Evolutionary conservation across 2,113 vertebrate species (phyloP).

Genomic region (Excalfactoria chinensis): DNA sequence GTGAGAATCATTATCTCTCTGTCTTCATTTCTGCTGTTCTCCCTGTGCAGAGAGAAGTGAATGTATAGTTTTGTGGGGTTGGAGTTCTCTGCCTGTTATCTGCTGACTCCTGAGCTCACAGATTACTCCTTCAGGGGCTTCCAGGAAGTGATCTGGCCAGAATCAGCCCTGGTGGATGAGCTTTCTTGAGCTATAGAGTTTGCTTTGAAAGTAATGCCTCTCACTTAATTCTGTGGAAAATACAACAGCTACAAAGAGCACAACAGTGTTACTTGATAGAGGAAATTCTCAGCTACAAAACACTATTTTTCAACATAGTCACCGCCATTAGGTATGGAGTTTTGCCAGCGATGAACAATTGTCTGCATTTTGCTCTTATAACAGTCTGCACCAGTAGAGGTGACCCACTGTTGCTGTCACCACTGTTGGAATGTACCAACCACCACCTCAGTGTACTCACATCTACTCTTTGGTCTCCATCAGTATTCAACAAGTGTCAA

Average conservation of each 20-base stretch:
- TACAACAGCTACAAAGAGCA: not conserved
- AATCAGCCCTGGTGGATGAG: not conserved
- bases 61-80: rapidly evolving
- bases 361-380: no score
- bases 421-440: not conserved
- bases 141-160: not conserved
- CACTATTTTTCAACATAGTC: not conserved
- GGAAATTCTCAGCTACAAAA: not conserved
- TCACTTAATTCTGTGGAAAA: no score
- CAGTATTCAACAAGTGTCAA: not conserved
- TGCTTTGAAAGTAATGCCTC: not conserved
- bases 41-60: not conserved
- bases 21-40: not conserved
- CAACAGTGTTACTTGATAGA: not conserved
- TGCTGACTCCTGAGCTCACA: not conserved
- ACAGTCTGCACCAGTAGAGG: no score
- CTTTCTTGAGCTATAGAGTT: not conserved
- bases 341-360: no score
- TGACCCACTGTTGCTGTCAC: not conserved
- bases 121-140: not conserved
- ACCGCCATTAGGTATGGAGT: not conserved
- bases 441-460: not conserved
- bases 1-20: not conserved
- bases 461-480: not conserved
- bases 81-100: not conserved